Evolutionary conservation across 2,888 invertebrate genomes (phyloP).

Genomic region (Drosophila lutescens): DNA sequence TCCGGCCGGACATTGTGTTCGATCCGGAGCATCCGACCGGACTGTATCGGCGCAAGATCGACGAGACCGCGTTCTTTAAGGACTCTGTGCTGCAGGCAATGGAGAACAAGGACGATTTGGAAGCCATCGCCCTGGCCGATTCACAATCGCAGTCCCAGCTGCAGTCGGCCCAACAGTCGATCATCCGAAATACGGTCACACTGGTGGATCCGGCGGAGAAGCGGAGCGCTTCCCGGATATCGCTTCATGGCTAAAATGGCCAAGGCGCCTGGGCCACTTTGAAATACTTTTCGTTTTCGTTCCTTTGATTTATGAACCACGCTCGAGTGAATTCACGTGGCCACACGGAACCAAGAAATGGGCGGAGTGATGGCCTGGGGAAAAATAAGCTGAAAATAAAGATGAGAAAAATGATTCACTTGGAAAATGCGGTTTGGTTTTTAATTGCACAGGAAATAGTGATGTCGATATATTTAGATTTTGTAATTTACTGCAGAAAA

Average conservation of each 20-base stretch:
- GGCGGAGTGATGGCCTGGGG: slow-evolving; percentile 14
- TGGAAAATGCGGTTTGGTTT: slow-evolving; percentile 21
- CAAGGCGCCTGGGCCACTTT: slow-evolving; percentile 49
- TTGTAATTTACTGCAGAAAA: not conserved
- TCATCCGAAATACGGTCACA: not conserved
- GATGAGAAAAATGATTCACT: slow-evolving; percentile 13
- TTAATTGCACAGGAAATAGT: slow-evolving; percentile 13
- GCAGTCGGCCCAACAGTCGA: not conserved
- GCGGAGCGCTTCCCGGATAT: not conserved
- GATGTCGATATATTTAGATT: not conserved
- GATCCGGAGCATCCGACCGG: slow-evolving; percentile 61
- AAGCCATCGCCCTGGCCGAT: rapidly evolving
- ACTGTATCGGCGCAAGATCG: slow-evolving; percentile 52
- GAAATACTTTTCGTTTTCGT: slow-evolving; percentile 32
- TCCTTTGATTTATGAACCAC: slow-evolving; percentile 65
- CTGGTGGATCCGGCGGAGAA: not conserved
- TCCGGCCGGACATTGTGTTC: slow-evolving; percentile 56
- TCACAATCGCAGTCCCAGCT: not conserved
- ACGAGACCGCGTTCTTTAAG: slow-evolving; percentile 46
- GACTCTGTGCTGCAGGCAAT: slow-evolving; percentile 46
- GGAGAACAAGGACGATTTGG: slow-evolving; percentile 6
- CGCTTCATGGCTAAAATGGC: slow-evolving; percentile 25
- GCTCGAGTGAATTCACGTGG: slow-evolving; percentile 65
- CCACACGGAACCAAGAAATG: slow-evolving; percentile 6
- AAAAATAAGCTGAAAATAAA: slow-evolving; percentile 9